These are phyloP conservation scores for Hippopotamyrus pictus DNA, from an alignment of 2,797 vertebrate genomes.

Conservation along the genomic window DNA sequence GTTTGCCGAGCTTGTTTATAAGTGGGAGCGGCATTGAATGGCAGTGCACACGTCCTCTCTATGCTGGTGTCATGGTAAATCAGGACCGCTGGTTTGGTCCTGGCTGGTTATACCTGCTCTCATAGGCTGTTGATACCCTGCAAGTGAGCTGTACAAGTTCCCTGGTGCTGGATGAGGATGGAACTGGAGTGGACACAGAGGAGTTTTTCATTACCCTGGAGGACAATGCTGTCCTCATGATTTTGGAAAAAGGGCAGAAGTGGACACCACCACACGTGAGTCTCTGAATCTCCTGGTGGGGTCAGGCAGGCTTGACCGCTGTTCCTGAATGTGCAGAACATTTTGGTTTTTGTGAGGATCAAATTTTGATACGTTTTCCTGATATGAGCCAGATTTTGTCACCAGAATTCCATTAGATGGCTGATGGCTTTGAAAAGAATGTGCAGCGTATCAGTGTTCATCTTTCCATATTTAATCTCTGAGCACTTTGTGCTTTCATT, in stretches of 20 bases:
- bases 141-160: constrained; percentile 42
- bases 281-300: background rate
- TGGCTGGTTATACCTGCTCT: background rate
- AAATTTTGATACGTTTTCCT: background rate
- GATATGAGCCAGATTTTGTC: background rate
- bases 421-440: background rate
- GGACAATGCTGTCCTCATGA: constrained; percentile 75
- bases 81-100: background rate
- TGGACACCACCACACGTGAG: constrained; percentile 69
- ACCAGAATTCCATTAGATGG: background rate
- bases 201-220: constrained; percentile 79
- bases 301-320: background rate
- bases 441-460: background rate
- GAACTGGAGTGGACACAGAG: constrained; percentile 79
- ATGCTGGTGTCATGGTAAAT: background rate
- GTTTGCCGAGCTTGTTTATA: background rate
- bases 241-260: constrained; percentile 71
- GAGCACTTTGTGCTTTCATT: background rate
- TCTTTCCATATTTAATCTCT: background rate
- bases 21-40: background rate
- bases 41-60: background rate
- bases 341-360: background rate
- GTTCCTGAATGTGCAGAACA: background rate
- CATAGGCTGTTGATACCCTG: constrained; percentile 63
- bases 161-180: constrained; percentile 85